Base-by-base conservation (phyloP, 2,113 vertebrate species). In the Eretmochelys imbricata region DNA sequence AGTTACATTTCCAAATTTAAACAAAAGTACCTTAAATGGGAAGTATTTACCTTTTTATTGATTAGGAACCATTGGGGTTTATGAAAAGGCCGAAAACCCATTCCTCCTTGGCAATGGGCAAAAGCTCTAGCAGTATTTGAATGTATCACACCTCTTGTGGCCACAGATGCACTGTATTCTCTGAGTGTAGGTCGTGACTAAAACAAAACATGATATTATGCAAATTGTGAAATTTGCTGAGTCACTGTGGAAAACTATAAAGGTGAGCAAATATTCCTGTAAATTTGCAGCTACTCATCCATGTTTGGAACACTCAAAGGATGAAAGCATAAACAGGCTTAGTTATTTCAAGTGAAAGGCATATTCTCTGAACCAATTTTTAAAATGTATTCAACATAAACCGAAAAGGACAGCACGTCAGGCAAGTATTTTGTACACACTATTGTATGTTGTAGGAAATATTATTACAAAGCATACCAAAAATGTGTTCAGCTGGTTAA, bases 31-130 rank as follows among this genome's bases (percentile, higher is more conserved):
- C 35, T 35, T 35, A 78, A 62, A 80, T 46, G 24, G 1, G 1
- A 57, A 55, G 12, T 38, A 50, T 57, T 98, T 98, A 99, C 99
- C 99, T 99, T 99, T 98, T 98, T 99, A 97, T 88, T 98, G 96
- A 99, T 98, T n/a, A 98, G 85, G 51, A 99, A 98, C 99, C 99
- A 99, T 95, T 99, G 98, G 16, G 99, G 99, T 97, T 99, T 99
- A 95, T 99, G 99, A 29, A 99, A 97, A 0, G 99, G 99, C 86
- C 98, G 98, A 98, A 99, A 99, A 10, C 99, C 98, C 54, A 98
- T 95, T 59, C 98, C 98, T 29, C 98, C 98, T 55, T 99, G 99
- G 82, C 97, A 97, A 53, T 97, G 97, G 84, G 98, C 98, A 90
- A 96, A 98, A 78, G 98, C 98, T 88, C 99, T 97, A 55, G 98